Evolutionary conservation across 92 coral and sea anemone genomes (phyloP).

Genomic region (Actinostola sp.): DNA sequence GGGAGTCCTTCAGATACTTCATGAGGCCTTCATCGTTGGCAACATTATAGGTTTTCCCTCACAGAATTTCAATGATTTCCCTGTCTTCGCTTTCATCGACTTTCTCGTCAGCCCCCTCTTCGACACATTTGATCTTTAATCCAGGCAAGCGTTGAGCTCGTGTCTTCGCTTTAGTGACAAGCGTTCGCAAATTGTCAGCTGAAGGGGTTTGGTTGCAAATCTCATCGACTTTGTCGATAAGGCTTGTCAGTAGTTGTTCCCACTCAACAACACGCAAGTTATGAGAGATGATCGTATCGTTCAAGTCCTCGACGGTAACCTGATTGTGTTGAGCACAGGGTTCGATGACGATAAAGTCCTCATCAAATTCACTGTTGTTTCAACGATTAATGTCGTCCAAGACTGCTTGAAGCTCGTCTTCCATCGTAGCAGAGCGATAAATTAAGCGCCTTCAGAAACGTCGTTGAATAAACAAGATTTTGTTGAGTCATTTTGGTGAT

Average conservation of each 20-base stretch:
- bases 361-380: slow-evolving; percentile 15
- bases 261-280: slow-evolving; percentile 5
- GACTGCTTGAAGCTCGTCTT: not conserved
- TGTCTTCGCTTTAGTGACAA: not conserved
- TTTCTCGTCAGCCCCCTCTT: slow-evolving; percentile 5
- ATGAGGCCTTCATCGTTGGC: slow-evolving; percentile 26
- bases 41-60: slow-evolving; percentile 20
- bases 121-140: slow-evolving; percentile 17
- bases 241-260: not conserved
- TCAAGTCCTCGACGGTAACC: not conserved
- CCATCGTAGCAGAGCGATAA: too few species aligned
- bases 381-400: slow-evolving; percentile 12
- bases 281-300: not conserved
- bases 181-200: not conserved
- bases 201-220: not conserved
- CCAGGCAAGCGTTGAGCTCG: slow-evolving; percentile 3
- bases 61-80: not conserved
- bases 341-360: not conserved
- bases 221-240: not conserved
- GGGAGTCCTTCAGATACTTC: slow-evolving; percentile 18
- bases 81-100: not conserved
- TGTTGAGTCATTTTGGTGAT: not conserved
- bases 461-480: too few species aligned
- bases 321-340: slow-evolving; percentile 11
- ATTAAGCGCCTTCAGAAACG: too few species aligned